These are phyloP conservation scores for Metacarcinus magister DNA, from an alignment of 2,888 invertebrate genomes.

Conservation along the genomic window DNA sequence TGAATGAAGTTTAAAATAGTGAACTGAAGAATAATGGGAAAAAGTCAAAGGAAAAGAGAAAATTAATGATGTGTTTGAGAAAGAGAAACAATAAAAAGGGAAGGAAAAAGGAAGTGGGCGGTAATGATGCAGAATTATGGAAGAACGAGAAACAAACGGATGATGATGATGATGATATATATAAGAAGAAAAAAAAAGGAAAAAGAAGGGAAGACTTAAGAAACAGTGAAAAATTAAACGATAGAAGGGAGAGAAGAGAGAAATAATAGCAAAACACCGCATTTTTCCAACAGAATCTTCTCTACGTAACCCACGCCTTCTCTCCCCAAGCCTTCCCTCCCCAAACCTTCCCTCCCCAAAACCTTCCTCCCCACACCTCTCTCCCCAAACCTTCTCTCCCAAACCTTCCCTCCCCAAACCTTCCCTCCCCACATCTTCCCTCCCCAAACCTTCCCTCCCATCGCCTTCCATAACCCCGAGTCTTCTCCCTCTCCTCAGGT, in stretches of 20 bases:
- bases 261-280: neutral
- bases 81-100: neutral
- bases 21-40: neutral
- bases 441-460: neutral
- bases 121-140: neutral
- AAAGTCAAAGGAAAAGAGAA: neutral
- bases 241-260: too few species aligned
- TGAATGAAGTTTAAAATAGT: neutral
- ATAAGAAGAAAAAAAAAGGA: neutral
- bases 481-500: constrained; percentile 88
- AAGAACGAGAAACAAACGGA: neutral
- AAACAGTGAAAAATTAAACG: too few species aligned
- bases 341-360: neutral
- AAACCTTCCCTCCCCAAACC: too few species aligned
- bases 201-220: neutral
- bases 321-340: too few species aligned
- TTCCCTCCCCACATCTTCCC: neutral
- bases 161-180: neutral
- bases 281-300: neutral
- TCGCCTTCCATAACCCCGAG: neutral
- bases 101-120: neutral
- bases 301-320: neutral
- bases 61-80: neutral
- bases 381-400: neutral
- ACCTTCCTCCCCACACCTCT: neutral